phyloP scores from a whole-genome alignment of 2,888 invertebrate species.

The Andrena chrysosceles region DNA sequence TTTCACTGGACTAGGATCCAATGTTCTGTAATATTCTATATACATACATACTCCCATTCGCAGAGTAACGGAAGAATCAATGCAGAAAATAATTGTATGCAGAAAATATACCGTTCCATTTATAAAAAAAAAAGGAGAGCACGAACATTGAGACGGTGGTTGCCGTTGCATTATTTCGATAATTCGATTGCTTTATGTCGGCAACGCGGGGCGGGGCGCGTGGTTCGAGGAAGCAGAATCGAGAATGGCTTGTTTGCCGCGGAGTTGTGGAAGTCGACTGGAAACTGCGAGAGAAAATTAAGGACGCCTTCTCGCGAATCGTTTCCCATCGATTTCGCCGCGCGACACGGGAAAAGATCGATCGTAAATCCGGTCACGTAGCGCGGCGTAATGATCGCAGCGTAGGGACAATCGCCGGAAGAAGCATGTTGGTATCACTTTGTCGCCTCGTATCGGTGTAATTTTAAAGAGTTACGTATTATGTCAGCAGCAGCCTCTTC shows the following conservation, averaged over 20 bases:
- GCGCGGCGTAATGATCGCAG: constrained; percentile 39
- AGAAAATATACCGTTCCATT: too few species aligned
- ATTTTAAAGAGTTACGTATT: constrained; percentile 42
- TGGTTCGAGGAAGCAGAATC: neutral
- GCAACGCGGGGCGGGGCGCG: neutral
- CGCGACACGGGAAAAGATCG: constrained; percentile 19
- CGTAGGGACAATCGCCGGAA: constrained; percentile 56
- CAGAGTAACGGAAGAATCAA: too few species aligned
- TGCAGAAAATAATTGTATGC: too few species aligned
- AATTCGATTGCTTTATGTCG: neutral
- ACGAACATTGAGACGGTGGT: neutral
- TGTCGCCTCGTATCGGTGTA: constrained; percentile 49
- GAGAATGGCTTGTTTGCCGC: neutral
- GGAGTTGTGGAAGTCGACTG: neutral
- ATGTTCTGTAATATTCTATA: too few species aligned
- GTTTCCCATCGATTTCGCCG: constrained; percentile 37
- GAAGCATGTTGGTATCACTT: constrained; percentile 59
- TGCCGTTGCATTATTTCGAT: neutral
- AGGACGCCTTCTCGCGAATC: neutral
- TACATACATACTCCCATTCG: too few species aligned
- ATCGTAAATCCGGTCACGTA: constrained; percentile 52
- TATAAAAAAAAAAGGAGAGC: neutral
- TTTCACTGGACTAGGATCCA: too few species aligned
- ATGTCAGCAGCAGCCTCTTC: constrained; percentile 48
- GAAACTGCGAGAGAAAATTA: constrained; percentile 9